Conservation (phyloP, 2,888 invertebrate genomes). For the Ophion slaviceki region DNA sequence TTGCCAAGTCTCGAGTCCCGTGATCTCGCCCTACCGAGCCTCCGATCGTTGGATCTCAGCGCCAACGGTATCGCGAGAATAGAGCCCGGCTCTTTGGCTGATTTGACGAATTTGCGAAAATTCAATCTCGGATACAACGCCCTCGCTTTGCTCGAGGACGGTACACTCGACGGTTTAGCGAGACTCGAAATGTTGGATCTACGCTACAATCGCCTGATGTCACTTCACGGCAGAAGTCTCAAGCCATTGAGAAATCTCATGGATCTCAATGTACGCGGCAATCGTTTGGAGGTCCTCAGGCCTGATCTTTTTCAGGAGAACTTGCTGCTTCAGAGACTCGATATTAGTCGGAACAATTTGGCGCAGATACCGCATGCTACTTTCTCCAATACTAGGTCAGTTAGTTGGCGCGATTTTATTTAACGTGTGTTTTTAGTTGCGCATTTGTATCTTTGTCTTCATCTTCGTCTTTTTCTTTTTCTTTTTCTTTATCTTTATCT, state of each 20-base stretch:
- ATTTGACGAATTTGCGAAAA: conserved; percentile 88
- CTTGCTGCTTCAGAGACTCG: conserved; percentile 87
- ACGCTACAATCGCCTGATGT: conserved; percentile 89
- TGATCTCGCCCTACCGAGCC: conserved; percentile 88
- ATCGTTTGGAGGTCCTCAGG: conserved; percentile 89
- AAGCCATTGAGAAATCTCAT: conserved; percentile 87
- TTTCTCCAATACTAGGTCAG: conserved; percentile 85
- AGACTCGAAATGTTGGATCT: conserved; percentile 90
- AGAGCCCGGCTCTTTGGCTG: conserved; percentile 87
- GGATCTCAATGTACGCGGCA: conserved; percentile 90
- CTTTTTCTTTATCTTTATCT: background rate
- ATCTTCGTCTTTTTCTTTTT: background rate
- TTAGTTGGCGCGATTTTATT: background rate
- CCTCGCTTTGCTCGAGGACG: conserved; percentile 88
- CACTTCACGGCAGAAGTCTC: conserved; percentile 88
- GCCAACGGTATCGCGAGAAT: conserved; percentile 90
- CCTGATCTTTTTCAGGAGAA: conserved; percentile 89
- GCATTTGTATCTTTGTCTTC: background rate
- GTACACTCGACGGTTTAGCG: conserved; percentile 88
- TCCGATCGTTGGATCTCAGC: conserved; percentile 89
- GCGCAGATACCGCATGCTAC: conserved; percentile 88
- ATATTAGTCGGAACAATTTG: conserved; percentile 91
- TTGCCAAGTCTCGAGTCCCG: conserved; percentile 88
- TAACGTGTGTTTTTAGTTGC: background rate
- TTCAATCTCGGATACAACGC: conserved; percentile 90